Evolutionary conservation across 2,113 vertebrate genomes (phyloP), one percentile per base, ranked within the genome.

Genomic region (Guaruba guarouba): DNA sequence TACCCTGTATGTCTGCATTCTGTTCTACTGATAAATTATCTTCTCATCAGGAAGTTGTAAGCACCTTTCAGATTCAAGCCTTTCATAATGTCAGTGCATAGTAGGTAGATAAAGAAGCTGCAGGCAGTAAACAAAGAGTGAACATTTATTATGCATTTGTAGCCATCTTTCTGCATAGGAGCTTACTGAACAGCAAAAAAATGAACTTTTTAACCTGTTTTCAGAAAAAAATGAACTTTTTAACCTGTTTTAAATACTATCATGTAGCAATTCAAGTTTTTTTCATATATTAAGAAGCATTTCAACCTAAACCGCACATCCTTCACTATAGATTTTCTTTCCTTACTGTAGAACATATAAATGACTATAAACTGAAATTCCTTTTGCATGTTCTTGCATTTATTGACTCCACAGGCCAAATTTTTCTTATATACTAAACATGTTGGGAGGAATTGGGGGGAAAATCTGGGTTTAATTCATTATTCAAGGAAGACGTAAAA

Each of bases 381-480:
- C 11, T 75, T 13, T 37, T 76, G 17, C 17, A 27, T 17, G 4
- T 41, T 82, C 15, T 25, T 68, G 25, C 41, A 49, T 75, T 59
- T 84, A 13, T 54, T 91, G 37, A 75, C 70, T 54, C 20, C 28
- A 49, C 29, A 39, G 25, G 19, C 33, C 2, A 7, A 46, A 13
- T 14, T 79, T 88, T 80, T 61, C 6, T 79, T 59, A 20, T 7
- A 18, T 37, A 9, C 5, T 74, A 73, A 77, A 35, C 19, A 31
- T 13, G 4, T 28, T 93, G n/a, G 48, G 46, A 62, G 48, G 10
- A 16, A 3, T 0, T 49, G 69, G n/a, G 31, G 79, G 6, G 28
- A 68, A 9, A 92, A 82, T 94, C 54, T 94, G 66, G 1, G 76
- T 92, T 93, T 88, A 82, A 95, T 95, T 92, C 23, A 12, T 59